phyloP scores from a whole-genome alignment of 2,797 vertebrate species.

The Florisuga fusca region DNA sequence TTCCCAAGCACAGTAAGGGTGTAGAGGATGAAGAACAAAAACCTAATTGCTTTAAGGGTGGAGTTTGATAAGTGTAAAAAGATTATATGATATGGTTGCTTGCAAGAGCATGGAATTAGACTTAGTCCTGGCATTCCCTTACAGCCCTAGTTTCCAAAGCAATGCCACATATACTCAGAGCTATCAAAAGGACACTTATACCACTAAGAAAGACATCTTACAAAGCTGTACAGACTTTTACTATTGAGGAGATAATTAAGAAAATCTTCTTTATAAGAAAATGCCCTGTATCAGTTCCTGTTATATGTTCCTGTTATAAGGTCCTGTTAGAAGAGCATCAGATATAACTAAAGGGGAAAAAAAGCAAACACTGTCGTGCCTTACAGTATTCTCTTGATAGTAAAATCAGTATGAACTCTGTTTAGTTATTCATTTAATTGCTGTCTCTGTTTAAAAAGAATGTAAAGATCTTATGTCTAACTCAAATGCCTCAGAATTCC shows the following conservation, averaged over 20 bases:
- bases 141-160: not conserved
- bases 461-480: not conserved
- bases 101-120: not conserved
- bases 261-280: not conserved
- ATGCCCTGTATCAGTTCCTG: not conserved
- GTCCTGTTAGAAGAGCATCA: not conserved
- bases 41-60: constrained; percentile 34
- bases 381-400: not conserved
- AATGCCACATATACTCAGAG: not conserved
- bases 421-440: not conserved
- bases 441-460: not conserved
- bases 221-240: not conserved
- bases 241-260: not conserved
- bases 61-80: constrained; percentile 9
- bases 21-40: constrained; percentile 14
- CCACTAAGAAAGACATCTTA: not conserved
- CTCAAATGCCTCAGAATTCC: not conserved
- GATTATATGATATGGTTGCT: not conserved
- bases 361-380: not conserved
- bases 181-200: not conserved
- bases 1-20: not conserved
- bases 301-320: not conserved
- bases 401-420: not conserved
- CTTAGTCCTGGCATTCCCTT: not conserved
- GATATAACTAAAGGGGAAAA: not conserved